A percentile compares a stretch with the other conserved stretches of the same genome.
Conservation (phyloP, 37 sponge, comb jelly and placozoan species). For the Theonella swinhoei region DNA sequence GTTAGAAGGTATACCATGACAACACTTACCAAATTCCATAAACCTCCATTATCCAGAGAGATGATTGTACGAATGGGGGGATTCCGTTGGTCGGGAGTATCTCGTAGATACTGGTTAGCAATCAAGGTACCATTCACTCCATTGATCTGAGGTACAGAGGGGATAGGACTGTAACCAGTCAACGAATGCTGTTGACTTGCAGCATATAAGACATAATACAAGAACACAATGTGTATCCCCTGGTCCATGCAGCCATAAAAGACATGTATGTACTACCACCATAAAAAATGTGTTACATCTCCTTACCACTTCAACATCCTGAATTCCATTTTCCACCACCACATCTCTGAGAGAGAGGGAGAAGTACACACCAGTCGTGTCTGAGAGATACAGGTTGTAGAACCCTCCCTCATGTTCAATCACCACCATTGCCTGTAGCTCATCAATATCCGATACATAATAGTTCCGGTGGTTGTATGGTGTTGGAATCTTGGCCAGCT, state of each 20-base stretch:
- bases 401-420: constrained; percentile 34
- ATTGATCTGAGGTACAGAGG: constrained; percentile 41
- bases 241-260: no score
- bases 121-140: constrained; percentile 70
- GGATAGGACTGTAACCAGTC: no score
- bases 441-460: constrained; percentile 30
- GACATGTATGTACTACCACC: no score
- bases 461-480: constrained; percentile 31
- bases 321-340: background rate
- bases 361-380: constrained; percentile 60
- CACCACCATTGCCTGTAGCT: constrained; percentile 64
- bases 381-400: constrained; percentile 82
- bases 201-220: no score
- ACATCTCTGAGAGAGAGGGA: constrained; percentile 65
- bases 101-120: constrained; percentile 67
- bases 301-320: constrained; percentile 51
- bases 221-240: no score
- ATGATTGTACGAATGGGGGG: constrained; percentile 50
- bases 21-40: constrained; percentile 67
- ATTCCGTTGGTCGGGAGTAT: background rate
- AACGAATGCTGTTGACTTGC: no score
- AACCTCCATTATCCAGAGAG: constrained; percentile 71
- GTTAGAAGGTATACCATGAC: no score
- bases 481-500: constrained; percentile 19
- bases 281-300: no score